Base-by-base conservation (phyloP, 2,113 vertebrate genomes). In the Gnathonemus echidnorhynchus region DNA sequence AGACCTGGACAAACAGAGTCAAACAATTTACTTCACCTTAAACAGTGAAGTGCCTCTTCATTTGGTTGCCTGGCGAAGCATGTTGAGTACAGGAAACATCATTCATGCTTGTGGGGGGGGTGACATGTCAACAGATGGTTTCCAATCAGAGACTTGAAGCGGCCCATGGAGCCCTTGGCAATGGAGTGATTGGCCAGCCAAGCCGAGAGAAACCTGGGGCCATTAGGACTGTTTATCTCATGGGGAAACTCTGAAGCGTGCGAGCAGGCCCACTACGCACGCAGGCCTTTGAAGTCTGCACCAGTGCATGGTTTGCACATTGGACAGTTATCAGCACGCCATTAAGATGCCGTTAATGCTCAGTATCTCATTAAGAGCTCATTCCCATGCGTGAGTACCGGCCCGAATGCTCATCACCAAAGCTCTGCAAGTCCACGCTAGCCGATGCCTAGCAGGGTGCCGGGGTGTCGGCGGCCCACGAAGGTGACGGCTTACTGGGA, bases 311-410 rank as follows among this genome's bases (percentile, higher is more conserved):
- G 90, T 89, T 77, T 88, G 85, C 88, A 92, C 88, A 92, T 91
- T 90, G 87, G 89, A 88, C 86, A 92, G 86, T 91, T 93, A 91
- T 94, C 88, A 90, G 92, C 89, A 90, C 90, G 87, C 86, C 91
- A 77, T 90, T 89, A 89, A 92, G 92, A 93, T 86, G 84, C 9
- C 13, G 4, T 91, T 92, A 88, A 91, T 91, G 89, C 92, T 92
- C 92, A 92, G 90, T 85, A 90, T 91, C 45, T 92, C 86, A 52
- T 93, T 66, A 90, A 88, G 48, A 88, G 24, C 90, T 39, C 66
- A 46, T 91, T 85, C 88, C 90, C 74, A 90, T 89, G 70, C 31
- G 87, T 19, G 19, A n/a, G 83, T 77, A n/a, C 27, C 39, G 19
- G 49, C 66, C 31, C 3, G 13, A 39, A 52, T 2, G 49, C 74